Evolutionary conservation across 2,888 invertebrate genomes (phyloP).

Genomic region (Conus canariensis): DNA sequence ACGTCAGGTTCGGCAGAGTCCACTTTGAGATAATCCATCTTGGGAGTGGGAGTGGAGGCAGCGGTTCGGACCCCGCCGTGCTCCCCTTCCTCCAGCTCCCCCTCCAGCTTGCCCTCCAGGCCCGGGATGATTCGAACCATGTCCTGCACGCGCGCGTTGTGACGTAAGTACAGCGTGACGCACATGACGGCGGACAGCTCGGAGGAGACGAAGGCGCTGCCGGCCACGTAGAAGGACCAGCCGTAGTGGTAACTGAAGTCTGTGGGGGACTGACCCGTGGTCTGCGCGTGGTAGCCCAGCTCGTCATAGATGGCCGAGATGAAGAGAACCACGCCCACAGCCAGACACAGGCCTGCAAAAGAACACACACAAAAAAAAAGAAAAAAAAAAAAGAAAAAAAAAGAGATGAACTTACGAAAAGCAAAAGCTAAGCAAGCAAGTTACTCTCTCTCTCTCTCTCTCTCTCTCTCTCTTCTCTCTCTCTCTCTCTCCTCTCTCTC

Average conservation of each 20-base stretch:
- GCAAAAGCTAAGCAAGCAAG: too few relatives aligned
- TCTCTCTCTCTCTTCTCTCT: too few relatives aligned
- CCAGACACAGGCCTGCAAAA: slow-evolving; percentile 57
- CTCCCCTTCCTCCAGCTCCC: slow-evolving; percentile 14
- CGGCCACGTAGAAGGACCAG: slow-evolving; percentile 76
- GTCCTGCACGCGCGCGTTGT: slow-evolving; percentile 66
- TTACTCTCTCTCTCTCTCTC: too few relatives aligned
- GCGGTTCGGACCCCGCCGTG: too few relatives aligned
- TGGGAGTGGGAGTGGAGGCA: too few relatives aligned
- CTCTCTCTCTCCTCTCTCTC: too few relatives aligned
- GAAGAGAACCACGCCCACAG: slow-evolving; percentile 68
- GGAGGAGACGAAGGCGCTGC: slow-evolving; percentile 70
- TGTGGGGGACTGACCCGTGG: slow-evolving; percentile 57
- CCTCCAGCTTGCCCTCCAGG: slow-evolving; percentile 64
- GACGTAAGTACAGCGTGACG: slow-evolving; percentile 71
- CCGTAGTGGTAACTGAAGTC: slow-evolving; percentile 68
- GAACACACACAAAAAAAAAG: too few relatives aligned
- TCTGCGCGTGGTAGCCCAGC: slow-evolving; percentile 61
- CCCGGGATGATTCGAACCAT: slow-evolving; percentile 70
- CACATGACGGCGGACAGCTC: slow-evolving; percentile 72
- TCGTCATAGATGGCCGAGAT: slow-evolving; percentile 76
- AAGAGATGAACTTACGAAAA: too few relatives aligned
- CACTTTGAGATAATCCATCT: too few relatives aligned
- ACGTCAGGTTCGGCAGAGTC: too few relatives aligned
- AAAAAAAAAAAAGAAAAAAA: too few relatives aligned